Evolutionary conservation across 2,888 invertebrate genomes (phyloP).

Genomic region (Peribatodes rhomboidaria): DNA sequence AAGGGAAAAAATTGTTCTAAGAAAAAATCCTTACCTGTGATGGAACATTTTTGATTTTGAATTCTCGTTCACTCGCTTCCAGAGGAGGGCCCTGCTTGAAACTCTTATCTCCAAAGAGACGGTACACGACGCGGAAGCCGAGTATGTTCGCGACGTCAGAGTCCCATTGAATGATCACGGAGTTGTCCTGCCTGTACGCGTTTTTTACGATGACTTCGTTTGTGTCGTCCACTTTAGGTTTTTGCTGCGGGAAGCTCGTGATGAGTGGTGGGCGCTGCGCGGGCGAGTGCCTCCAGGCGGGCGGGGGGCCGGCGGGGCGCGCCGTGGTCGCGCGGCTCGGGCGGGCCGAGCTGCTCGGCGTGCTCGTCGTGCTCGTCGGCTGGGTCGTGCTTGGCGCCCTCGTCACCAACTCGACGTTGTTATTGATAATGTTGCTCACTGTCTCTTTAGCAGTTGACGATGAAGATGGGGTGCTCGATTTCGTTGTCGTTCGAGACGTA

Average conservation of each 20-base stretch:
- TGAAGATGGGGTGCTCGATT: conserved; percentile 32
- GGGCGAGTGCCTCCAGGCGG: conserved; percentile 80
- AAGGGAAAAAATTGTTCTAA: conserved; percentile 7
- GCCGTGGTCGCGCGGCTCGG: conserved; percentile 68
- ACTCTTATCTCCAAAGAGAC: conserved; percentile 95
- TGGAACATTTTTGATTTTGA: conserved; percentile 97
- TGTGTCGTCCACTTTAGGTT: conserved; percentile 88
- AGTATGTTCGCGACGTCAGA: conserved; percentile 94
- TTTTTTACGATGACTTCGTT: conserved; percentile 94
- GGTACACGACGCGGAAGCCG: conserved; percentile 96
- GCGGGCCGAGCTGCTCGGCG: conserved; percentile 70
- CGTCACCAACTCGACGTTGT: conserved; percentile 58
- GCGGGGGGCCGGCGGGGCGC: conserved; percentile 70
- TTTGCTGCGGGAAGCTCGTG: conserved; percentile 89
- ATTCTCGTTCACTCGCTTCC: conserved; percentile 95
- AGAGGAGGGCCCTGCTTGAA: conserved; percentile 96
- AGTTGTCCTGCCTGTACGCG: conserved; percentile 94
- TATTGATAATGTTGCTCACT: conserved; percentile 55
- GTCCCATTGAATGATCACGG: conserved; percentile 97
- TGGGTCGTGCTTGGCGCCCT: conserved; percentile 50
- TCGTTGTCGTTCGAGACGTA: conserved; percentile 40
- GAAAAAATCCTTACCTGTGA: conserved; percentile 87
- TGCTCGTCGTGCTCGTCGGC: conserved; percentile 66
- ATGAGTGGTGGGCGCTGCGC: conserved; percentile 90
- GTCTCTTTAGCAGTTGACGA: conserved; percentile 53